Evolutionary conservation across 1,140 invertebrate genomes (phyloP).

Genomic region (Sycobia sp.): DNA sequence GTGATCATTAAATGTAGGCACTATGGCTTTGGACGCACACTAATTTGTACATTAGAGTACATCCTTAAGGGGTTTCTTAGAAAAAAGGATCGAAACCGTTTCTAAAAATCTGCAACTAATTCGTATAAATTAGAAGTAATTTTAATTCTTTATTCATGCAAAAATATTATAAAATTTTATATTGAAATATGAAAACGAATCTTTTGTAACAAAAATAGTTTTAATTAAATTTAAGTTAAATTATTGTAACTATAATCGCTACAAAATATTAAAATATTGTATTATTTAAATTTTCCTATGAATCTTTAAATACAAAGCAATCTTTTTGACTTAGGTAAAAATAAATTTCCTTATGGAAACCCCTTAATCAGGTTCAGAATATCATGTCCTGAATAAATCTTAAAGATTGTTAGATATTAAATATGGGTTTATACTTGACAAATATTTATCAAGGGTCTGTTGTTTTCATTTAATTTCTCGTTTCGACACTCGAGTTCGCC

Average conservation of each 20-base stretch:
- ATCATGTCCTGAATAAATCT: conserved; percentile 52
- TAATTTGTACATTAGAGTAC: conserved; percentile 60
- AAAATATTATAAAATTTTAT: neutral
- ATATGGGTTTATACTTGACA: conserved; percentile 52
- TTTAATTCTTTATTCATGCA: neutral
- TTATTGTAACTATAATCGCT: conserved; percentile 25
- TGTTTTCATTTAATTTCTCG: conserved; percentile 34
- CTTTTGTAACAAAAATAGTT: conserved; percentile 15
- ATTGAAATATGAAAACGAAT: conserved; percentile 3
- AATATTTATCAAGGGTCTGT: conserved; percentile 48
- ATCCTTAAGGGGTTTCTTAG: conserved; percentile 56
- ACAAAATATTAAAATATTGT: conserved; percentile 4
- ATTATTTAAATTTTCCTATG: neutral
- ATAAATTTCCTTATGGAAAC: conserved; percentile 46
- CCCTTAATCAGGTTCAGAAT: conserved; percentile 54
- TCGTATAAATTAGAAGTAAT: too few species aligned
- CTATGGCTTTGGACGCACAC: conserved; percentile 63
- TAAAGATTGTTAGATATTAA: conserved; percentile 51
- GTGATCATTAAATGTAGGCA: conserved; percentile 61
- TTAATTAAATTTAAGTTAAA: too few species aligned
- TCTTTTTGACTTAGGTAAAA: neutral
- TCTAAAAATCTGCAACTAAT: too few species aligned
- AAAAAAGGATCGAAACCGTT: conserved; percentile 41
- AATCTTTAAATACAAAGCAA: neutral
- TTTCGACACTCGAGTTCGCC: conserved; percentile 45